phyloP scores from a whole-genome alignment of 1,140 invertebrate species.

The Sesamia nonagrioides region DNA sequence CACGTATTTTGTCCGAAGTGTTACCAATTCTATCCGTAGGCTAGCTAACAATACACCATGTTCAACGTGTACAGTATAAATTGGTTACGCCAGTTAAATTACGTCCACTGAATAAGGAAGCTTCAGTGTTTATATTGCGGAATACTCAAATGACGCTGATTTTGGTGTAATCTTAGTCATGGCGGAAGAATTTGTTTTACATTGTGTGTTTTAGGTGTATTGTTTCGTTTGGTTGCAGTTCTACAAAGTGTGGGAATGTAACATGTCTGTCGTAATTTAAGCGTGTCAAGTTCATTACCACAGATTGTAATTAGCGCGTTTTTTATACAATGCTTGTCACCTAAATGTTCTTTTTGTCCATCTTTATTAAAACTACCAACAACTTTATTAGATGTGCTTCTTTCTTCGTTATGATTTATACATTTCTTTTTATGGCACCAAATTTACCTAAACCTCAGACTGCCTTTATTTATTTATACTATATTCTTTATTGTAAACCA shows the following conservation, averaged over 20 bases:
- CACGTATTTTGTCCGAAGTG: constrained; percentile 63
- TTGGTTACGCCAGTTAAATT: constrained; percentile 58
- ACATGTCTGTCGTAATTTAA: constrained; percentile 7
- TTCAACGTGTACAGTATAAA: constrained; percentile 55
- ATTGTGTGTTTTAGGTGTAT: constrained; percentile 37
- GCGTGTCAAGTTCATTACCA: constrained; percentile 30
- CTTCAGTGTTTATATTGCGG: constrained; percentile 51
- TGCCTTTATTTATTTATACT: too few species aligned
- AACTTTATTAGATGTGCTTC: neutral
- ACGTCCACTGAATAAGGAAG: constrained; percentile 61
- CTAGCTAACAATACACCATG: constrained; percentile 56
- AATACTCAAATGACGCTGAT: constrained; percentile 52
- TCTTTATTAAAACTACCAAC: neutral
- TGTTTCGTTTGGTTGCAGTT: constrained; percentile 38
- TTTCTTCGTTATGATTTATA: neutral
- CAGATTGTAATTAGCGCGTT: neutral
- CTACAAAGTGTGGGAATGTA: constrained; percentile 27
- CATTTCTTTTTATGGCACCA: too few species aligned
- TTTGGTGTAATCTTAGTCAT: constrained; percentile 55
- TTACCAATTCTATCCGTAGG: constrained; percentile 69
- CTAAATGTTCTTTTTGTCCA: neutral
- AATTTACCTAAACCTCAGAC: too few species aligned
- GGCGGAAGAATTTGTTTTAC: constrained; percentile 45
- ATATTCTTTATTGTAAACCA: too few species aligned
- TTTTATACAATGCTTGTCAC: neutral